Conservation (phyloP, 2,113 vertebrate genomes). For the Periophthalmus modestus region DNA sequence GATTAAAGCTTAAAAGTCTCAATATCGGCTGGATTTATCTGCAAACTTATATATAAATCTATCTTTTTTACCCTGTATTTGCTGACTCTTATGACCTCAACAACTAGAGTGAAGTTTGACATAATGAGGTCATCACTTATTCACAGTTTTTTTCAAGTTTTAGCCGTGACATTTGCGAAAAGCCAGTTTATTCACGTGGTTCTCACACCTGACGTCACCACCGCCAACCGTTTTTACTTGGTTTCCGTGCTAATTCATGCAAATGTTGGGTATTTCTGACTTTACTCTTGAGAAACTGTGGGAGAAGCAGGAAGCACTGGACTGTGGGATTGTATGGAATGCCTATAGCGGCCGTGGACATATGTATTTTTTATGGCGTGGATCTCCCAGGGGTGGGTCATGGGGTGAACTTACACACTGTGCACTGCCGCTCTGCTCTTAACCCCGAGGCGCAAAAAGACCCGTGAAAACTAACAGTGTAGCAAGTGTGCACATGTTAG, state of each 20-base stretch:
- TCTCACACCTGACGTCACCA: background rate
- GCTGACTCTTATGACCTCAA: background rate
- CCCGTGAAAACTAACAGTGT: conserved; percentile 20
- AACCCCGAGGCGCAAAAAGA: conserved; percentile 25
- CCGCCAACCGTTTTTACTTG: background rate
- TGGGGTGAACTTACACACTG: conserved; percentile 38
- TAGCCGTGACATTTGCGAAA: background rate
- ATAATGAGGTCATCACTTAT: background rate
- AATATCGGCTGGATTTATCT: too few species aligned
- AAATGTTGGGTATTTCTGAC: background rate
- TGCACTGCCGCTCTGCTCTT: conserved; percentile 35
- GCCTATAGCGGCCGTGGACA: background rate
- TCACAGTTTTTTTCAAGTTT: background rate
- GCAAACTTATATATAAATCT: background rate
- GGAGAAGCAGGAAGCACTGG: background rate
- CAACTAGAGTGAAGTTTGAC: background rate
- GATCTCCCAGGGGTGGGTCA: conserved; percentile 31
- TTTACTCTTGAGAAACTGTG: background rate
- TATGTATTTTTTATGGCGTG: conserved; percentile 36
- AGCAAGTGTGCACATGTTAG: conserved; percentile 13
- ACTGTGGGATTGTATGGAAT: background rate
- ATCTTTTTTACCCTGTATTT: background rate
- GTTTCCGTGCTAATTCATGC: background rate
- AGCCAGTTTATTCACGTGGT: background rate
- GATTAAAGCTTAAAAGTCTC: too few species aligned